Base-by-base conservation (phyloP, 2,113 vertebrate species). In the Canis aureus region DNA sequence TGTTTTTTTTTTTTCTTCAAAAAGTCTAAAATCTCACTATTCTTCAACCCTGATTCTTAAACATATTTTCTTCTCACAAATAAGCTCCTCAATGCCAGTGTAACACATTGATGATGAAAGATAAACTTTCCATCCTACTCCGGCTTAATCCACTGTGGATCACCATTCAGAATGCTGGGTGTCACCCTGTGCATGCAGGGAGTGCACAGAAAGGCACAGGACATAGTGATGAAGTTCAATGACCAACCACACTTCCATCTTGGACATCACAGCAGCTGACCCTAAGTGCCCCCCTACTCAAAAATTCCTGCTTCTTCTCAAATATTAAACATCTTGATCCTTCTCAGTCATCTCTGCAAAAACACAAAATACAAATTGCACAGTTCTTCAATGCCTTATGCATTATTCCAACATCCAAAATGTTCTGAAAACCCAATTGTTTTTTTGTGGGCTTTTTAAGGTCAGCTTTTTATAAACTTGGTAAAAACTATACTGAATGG, bases 401-500 rank as follows among this genome's bases (percentile, higher is more conserved):
- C 67, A 90, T 83, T 51, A 83, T 64, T 71, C 53, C 35, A 90
- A 79, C 23, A 90, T 10, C 3, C 15, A 53, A n/a, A 69, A 53
- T n/a, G 16, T 11, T 78, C 79, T 84, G n/a, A 66, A 90, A 43
- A 66, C 8, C 1, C 43, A 57, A 13, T 32, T 22, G 12, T 5
- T 16, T 49, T 17, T n/a, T 32, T 67, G 8, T 20, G 22, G 59
- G 27, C 35, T 81, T 67, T 83, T 11, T 43, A 7, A 43, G 5
- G 3, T 74, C n/a, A 80, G 3, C n/a, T 67, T 94, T 55, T 59
- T 51, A 59, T 73, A 95, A 91, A 76, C 88, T 79, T 91, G 62
- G 53, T 80, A 97, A 15, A 76, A 95, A 96, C 29, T 69, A 93
- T 27, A 25, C 32, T 69, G 57, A 93, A 43, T 66, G 22, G 62